phyloP scores from a whole-genome alignment of 2,888 invertebrate species.

The Cryptocheilus praepositus region DNA sequence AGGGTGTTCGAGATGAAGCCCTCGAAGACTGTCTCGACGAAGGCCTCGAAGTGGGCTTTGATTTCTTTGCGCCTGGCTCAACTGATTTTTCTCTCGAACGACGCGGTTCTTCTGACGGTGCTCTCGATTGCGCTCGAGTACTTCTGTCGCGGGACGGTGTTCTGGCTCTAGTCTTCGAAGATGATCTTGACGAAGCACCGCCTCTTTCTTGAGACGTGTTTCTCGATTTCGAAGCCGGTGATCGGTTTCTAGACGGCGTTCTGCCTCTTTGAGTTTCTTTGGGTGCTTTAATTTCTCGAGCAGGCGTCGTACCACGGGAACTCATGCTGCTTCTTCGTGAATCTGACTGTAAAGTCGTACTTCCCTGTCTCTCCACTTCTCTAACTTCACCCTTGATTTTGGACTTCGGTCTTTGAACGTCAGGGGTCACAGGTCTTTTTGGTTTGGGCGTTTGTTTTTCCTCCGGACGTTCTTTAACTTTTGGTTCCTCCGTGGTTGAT shows the following conservation, averaged over 20 bases:
- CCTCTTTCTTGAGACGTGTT: constrained; percentile 54
- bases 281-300: constrained; percentile 28
- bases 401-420: constrained; percentile 45
- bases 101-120: constrained; percentile 44
- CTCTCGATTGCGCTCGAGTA: constrained; percentile 40
- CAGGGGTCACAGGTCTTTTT: constrained; percentile 17
- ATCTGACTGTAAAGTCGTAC: constrained; percentile 4
- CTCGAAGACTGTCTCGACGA: constrained; percentile 61
- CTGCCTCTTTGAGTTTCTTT: constrained; percentile 47
- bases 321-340: constrained; percentile 34
- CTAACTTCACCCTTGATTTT: constrained; percentile 9
- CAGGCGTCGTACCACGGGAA: constrained; percentile 52
- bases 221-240: constrained; percentile 58
- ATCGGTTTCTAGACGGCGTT: constrained; percentile 59
- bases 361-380: constrained; percentile 2
- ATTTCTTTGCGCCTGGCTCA: constrained; percentile 36
- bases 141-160: constrained; percentile 49
- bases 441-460: neutral
- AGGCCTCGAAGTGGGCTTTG: constrained; percentile 55
- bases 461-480: constrained; percentile 17
- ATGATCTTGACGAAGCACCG: constrained; percentile 59
- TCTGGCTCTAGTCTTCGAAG: constrained; percentile 57
- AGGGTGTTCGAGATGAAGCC: constrained; percentile 60
- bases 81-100: constrained; percentile 39
- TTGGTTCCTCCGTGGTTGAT: neutral